Evolutionary conservation across 1,140 invertebrate genomes (phyloP).

Genomic region (Vanessa tameamea): DNA sequence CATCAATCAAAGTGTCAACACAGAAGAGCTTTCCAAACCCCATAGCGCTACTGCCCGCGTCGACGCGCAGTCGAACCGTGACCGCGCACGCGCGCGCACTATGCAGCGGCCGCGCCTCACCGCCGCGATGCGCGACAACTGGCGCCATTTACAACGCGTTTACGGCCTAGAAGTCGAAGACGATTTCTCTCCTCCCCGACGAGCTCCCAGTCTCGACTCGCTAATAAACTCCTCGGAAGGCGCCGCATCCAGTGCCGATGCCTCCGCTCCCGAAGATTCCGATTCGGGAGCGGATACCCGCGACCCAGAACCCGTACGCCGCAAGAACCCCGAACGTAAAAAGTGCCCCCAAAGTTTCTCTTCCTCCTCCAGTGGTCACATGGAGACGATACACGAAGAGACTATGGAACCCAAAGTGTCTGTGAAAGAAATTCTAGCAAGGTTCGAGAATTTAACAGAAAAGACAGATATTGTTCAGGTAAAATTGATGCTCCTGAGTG

Average conservation of each 20-base stretch:
- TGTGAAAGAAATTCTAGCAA: conserved; percentile 88
- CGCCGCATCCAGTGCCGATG: conserved; percentile 79
- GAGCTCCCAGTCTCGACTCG: conserved; percentile 84
- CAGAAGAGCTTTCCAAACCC: conserved; percentile 35
- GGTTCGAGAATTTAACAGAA: conserved; percentile 87
- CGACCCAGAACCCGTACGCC: conserved; percentile 60
- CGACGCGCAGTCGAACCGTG: conserved; percentile 54
- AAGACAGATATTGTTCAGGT: conserved; percentile 64
- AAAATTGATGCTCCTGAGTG: background rate
- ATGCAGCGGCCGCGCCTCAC: conserved; percentile 76
- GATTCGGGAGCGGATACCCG: conserved; percentile 80
- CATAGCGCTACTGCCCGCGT: conserved; percentile 38
- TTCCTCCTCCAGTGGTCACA: conserved; percentile 83
- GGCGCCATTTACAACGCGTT: conserved; percentile 70
- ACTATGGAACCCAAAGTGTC: conserved; percentile 87
- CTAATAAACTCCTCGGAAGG: conserved; percentile 84
- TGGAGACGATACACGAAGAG: conserved; percentile 91
- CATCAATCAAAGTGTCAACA: conserved; percentile 32
- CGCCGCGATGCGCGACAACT: conserved; percentile 76
- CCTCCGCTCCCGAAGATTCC: conserved; percentile 79
- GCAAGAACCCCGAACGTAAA: conserved; percentile 55
- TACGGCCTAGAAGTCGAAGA: conserved; percentile 81
- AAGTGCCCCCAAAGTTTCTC: conserved; percentile 79
- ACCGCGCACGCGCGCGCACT: conserved; percentile 71
- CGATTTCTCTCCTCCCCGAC: conserved; percentile 62